Evolutionary conservation across 2,113 vertebrate species (phyloP), one percentile per base, ranked within the genome.

Genomic region (Pandion haliaetus): DNA sequence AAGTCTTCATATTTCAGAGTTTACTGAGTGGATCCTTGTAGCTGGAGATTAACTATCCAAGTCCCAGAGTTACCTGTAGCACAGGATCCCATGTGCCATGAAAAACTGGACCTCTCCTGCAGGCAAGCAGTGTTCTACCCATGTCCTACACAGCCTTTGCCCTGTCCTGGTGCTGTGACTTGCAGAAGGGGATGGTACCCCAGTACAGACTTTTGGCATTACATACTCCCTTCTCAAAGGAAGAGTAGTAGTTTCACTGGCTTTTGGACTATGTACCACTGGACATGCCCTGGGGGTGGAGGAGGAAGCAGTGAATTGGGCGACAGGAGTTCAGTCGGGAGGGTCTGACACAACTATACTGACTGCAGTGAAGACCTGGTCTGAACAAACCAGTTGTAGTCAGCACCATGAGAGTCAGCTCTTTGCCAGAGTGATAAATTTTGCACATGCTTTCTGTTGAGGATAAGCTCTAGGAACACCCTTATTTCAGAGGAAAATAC

Each of bases 131-230:
- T 71, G 5, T 32, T 55, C 9, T 49, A 0, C 12, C 36, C 19
- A 1, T 67, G 29, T 83, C 28, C 24, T 67, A 1, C 4, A 1
- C 45, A 44, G 55, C 23, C 19, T 74, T 91, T 77, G 38, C 29
- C 57, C 31, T 92, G 54, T 54, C 58, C 3, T 40, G 31, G 28
- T 65, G 36, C 70, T 82, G 31, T 72, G 58, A 29, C 25, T 8
- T 28, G 21, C 44, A 36, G 72, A 63, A 88, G 31, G 34, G 12
- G 34, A 28, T 70, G 26, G 34, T 44, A 61, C 23, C 11, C 45
- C 6, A 0, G 0, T 23, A 18, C 0, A 7, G 11, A 34, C 29
- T 90, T 86, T 71, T 38, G 54, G 14, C 52, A 61, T 69, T 42
- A 14, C 19, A 6, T 36, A 8, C 11, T 77, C 20, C 19, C 14